phyloP scores from a whole-genome alignment of 2,888 invertebrate genomes.

The Tribolium freemani region DNA sequence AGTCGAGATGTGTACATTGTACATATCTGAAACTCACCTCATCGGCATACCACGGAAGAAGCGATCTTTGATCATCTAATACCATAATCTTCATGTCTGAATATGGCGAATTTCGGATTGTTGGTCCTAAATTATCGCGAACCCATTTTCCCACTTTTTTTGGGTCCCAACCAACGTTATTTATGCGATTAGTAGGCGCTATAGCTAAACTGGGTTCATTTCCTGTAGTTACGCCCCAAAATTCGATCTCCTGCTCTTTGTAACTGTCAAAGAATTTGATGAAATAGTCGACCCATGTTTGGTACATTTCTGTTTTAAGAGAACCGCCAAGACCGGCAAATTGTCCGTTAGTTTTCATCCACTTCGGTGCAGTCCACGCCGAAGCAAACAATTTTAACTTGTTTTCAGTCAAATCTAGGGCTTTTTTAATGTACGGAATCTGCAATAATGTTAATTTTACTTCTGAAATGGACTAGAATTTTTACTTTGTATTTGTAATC shows the following conservation, averaged over 20 bases:
- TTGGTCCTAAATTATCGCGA: conserved; percentile 81
- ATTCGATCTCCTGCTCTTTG: conserved; percentile 73
- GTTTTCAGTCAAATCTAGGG: conserved; percentile 14
- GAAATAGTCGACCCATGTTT: conserved; percentile 86
- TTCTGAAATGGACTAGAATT: not conserved
- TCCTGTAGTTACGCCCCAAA: conserved; percentile 89
- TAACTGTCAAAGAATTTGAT: conserved; percentile 85
- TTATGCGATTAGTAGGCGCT: conserved; percentile 36
- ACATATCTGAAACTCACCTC: conserved; percentile 27
- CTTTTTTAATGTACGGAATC: conserved; percentile 37
- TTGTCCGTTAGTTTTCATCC: conserved; percentile 69
- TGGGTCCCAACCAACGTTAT: conserved; percentile 46
- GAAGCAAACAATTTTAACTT: conserved; percentile 62
- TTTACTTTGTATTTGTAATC: conserved; percentile 76
- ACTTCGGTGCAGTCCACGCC: conserved; percentile 69
- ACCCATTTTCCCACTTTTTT: conserved; percentile 71
- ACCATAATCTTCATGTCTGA: conserved; percentile 78
- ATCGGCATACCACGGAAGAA: conserved; percentile 45
- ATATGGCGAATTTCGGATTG: conserved; percentile 73
- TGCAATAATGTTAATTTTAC: not conserved
- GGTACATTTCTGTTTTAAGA: conserved; percentile 70
- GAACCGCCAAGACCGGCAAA: conserved; percentile 63
- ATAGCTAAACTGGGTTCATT: conserved; percentile 82
- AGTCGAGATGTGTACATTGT: not conserved
- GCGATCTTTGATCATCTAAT: conserved; percentile 74